phyloP scores from a whole-genome alignment of 2,797 vertebrate species.

The Odontamblyopus lacepedii region DNA sequence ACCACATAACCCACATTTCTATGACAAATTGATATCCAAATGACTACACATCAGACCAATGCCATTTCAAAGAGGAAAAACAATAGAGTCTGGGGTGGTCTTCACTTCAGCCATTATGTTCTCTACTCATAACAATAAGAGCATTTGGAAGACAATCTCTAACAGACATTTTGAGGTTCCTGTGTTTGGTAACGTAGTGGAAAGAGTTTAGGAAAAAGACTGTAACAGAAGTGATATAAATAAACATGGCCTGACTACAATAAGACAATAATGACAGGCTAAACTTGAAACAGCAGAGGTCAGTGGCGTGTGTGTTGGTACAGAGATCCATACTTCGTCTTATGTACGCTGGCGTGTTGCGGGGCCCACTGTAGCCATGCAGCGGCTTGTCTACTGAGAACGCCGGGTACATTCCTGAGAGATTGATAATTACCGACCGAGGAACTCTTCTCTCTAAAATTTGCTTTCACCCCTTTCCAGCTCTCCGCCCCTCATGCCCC shows the following conservation, averaged over 20 bases:
- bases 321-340: constrained; percentile 35
- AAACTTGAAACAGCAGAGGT: constrained; percentile 24
- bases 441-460: constrained; percentile 64
- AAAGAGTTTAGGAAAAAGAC: constrained; percentile 52
- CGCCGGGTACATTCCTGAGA: constrained; percentile 74
- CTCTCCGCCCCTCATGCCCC: constrained; percentile 1
- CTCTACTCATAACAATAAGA: constrained; percentile 30
- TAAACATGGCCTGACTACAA: constrained; percentile 38
- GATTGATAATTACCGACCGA: constrained; percentile 77
- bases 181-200: constrained; percentile 50
- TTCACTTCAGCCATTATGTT: constrained; percentile 27
- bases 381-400: constrained; percentile 74
- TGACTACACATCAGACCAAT: not conserved
- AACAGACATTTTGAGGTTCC: constrained; percentile 56
- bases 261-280: constrained; percentile 45
- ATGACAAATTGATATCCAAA: not conserved
- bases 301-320: constrained; percentile 14
- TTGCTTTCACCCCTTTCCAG: constrained; percentile 45
- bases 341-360: constrained; percentile 35
- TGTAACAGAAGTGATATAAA: constrained; percentile 52
- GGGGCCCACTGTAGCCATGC: constrained; percentile 61
- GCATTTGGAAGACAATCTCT: constrained; percentile 39
- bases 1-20: too few species aligned
- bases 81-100: constrained; percentile 8
- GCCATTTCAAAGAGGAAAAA: constrained; percentile 1